Percentiles rank a stretch among this genome's conserved stretches.
phyloP scores from a whole-genome alignment of 2,888 invertebrate species.

The Callyntrura guangdongensis region DNA sequence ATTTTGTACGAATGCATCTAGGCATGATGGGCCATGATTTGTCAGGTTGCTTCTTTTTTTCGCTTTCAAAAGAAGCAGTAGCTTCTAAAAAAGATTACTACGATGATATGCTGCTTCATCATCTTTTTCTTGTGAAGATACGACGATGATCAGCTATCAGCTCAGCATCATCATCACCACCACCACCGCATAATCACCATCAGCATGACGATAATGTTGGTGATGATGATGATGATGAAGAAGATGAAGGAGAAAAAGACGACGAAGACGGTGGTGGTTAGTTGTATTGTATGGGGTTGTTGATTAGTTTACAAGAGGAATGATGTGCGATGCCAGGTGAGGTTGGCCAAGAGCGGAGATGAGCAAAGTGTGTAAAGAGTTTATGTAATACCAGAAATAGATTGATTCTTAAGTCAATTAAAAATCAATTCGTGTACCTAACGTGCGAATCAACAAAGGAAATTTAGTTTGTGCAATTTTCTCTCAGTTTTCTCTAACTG shows the following conservation, averaged over 20 bases:
- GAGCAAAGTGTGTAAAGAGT: not conserved
- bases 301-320: conserved; percentile 49
- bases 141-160: conserved; percentile 63
- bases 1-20: conserved; percentile 8
- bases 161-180: no score
- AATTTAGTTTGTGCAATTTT: not conserved
- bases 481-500: no score
- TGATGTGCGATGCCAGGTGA: conserved; percentile 61
- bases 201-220: conserved; percentile 58
- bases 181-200: conserved; percentile 63
- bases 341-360: conserved; percentile 7
- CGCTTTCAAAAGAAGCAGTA: conserved; percentile 50
- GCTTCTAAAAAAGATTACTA: conserved; percentile 53
- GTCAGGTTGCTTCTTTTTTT: conserved; percentile 41
- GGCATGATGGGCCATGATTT: conserved; percentile 48
- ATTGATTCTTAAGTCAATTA: conserved; percentile 28
- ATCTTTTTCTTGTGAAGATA: conserved; percentile 52
- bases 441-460: not conserved
- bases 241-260: conserved; percentile 36
- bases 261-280: conserved; percentile 48
- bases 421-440: not conserved
- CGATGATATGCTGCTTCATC: conserved; percentile 58
- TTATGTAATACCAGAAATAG: not conserved
- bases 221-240: conserved; percentile 51
- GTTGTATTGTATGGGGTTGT: conserved; percentile 37